phyloP scores from a whole-genome alignment of 2,113 vertebrate species.

The Saimiri boliviensis region DNA sequence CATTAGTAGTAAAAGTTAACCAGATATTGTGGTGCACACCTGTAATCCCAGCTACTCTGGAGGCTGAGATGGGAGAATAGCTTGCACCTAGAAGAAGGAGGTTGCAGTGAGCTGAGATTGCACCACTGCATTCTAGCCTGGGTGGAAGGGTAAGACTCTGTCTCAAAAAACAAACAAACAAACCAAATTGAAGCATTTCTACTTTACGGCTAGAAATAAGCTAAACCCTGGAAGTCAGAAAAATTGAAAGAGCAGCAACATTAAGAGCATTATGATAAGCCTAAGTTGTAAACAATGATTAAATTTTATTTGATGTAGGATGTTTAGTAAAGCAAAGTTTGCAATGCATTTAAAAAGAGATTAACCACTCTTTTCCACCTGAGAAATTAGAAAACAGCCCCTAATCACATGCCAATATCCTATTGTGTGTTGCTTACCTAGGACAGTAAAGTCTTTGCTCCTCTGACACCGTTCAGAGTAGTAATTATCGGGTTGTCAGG shows the following conservation, averaged over 20 bases:
- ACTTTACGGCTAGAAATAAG: slow-evolving; percentile 10
- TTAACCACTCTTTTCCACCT: neutral
- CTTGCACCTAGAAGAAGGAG: too few relatives aligned
- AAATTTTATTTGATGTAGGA: neutral
- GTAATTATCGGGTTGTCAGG: neutral
- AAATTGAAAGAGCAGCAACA: neutral
- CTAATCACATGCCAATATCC: neutral
- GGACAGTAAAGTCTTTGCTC: neutral
- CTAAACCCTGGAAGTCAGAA: slow-evolving; percentile 1
- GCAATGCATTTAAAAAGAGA: slow-evolving; percentile 24
- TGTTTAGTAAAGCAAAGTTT: slow-evolving; percentile 52
- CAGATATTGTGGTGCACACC: too few relatives aligned
- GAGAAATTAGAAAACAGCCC: neutral
- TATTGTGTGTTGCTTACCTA: neutral
- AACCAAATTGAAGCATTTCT: slow-evolving; percentile 24
- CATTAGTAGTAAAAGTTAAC: too few relatives aligned
- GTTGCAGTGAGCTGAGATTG: too few relatives aligned
- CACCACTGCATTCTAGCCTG: too few relatives aligned
- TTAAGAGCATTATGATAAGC: neutral
- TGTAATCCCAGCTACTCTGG: too few relatives aligned
- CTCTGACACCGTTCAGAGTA: neutral
- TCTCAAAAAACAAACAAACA: neutral
- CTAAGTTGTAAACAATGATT: neutral
- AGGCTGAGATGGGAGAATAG: too few relatives aligned
- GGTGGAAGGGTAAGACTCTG: too few relatives aligned